Base-by-base conservation (phyloP, 1,140 invertebrate genomes). In the Drosophila elegans region DNA sequence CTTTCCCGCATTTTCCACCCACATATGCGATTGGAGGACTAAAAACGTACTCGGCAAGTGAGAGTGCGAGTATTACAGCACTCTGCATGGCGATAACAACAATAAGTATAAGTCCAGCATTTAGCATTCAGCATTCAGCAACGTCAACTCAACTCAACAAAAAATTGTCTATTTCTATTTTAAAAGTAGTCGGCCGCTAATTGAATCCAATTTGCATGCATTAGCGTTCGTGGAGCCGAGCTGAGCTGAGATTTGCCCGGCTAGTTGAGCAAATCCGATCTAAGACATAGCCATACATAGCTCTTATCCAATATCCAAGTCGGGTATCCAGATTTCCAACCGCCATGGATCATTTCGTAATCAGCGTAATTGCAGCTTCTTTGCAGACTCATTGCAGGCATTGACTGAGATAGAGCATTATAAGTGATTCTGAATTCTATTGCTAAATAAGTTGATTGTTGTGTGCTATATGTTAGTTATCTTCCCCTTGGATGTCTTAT, bases 121-220 rank as follows among this genome's bases (percentile, higher is more conserved):
- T 21, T 1, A 21, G 16, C 16, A 13, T 9, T 21, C 16, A 21
- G 16, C 16, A 21, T 21, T 21, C 27, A 29, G 13, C 39, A 45
- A 10, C 64, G 7, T 2, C 61, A 45, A 41, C 59, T 29, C 42
- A 41, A 36, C 63, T 21, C 16, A 21, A 21, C 44, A 16, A 57
- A 48, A 71, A 71, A 48, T 72, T 49, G 52, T 72, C 68, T 72
- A 72, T 72, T 72, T 72, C 66, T 72, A 72, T 72, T 72, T 72
- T 41, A 49, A 71, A 72, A 72, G 68, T 71, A 71, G 68, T 72
- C 52, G 68, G 13, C 21, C 68, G 68, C 68, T 72, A 72, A 72
- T 72, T 72, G 68, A 72, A 72, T 72, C 52, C 68, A 72, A 72
- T 72, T 72, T 71, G 68, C 68, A 72, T 72, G 68, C 64, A 72